A percentile compares a stretch with the other conserved stretches of the same genome.
Evolutionary conservation across 2,888 invertebrate species (phyloP).

Genomic region (Ophion slaviceki): DNA sequence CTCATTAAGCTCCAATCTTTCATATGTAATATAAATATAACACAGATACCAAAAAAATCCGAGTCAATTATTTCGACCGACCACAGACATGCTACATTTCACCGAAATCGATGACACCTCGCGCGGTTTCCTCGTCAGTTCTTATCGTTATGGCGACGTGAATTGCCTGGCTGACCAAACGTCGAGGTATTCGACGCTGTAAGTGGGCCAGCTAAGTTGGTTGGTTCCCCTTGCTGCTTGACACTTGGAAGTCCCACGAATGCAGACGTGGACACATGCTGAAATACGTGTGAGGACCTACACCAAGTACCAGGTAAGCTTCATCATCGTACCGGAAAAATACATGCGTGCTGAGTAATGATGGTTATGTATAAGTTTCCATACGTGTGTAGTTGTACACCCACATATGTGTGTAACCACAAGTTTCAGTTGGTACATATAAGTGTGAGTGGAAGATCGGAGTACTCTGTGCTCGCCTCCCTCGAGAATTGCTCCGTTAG

Average conservation of each 20-base stretch:
- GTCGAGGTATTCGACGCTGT: constrained; percentile 18
- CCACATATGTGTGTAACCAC: constrained; percentile 10
- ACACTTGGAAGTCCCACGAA: constrained; percentile 8
- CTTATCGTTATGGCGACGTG: constrained; percentile 26
- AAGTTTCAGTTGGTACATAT: constrained; percentile 32
- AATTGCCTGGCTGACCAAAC: constrained; percentile 47
- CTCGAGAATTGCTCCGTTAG: constrained; percentile 78
- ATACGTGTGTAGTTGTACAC: not conserved
- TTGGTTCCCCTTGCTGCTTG: constrained; percentile 10
- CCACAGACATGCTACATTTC: too few relatives aligned
- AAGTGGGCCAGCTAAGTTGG: constrained; percentile 54
- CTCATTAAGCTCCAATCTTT: too few relatives aligned
- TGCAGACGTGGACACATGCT: not conserved
- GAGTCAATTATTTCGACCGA: too few relatives aligned
- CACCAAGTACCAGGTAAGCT: constrained; percentile 41
- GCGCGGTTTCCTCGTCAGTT: constrained; percentile 8
- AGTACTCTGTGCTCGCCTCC: constrained; percentile 62
- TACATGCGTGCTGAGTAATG: constrained; percentile 6
- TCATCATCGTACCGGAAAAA: constrained; percentile 34
- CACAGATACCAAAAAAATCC: too few relatives aligned
- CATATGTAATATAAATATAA: too few relatives aligned
- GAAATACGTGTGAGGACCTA: constrained; percentile 24
- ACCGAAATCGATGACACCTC: not conserved
- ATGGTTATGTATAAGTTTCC: constrained; percentile 2
- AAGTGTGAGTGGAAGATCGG: constrained; percentile 52